phyloP scores from a whole-genome alignment of 2,797 vertebrate genomes.

The Menidia menidia region DNA sequence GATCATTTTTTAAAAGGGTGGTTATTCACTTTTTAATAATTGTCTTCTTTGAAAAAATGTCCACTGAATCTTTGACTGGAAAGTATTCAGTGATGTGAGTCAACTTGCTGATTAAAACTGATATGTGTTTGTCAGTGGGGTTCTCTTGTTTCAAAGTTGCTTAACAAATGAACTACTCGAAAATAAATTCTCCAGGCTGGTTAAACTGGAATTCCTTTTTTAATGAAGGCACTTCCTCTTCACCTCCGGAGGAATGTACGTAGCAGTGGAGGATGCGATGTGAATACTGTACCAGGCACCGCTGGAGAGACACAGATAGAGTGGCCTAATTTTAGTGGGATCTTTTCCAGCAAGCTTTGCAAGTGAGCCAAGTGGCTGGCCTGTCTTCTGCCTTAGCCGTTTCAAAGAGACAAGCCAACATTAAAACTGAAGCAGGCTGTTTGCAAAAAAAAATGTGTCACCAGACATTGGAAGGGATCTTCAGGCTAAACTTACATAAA shows the following conservation, averaged over 20 bases:
- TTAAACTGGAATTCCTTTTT: slow-evolving; percentile 44
- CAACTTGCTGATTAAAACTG: too few species aligned
- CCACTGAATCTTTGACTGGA: neutral
- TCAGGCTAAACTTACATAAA: neutral
- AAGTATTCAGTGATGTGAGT: neutral
- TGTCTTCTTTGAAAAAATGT: neutral
- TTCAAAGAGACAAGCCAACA: slow-evolving; percentile 37
- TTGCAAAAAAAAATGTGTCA: neutral
- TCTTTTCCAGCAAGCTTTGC: slow-evolving; percentile 41
- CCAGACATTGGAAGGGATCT: slow-evolving; percentile 5
- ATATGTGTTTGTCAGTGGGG: too few species aligned
- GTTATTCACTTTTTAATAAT: too few species aligned
- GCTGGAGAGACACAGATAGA: slow-evolving; percentile 50
- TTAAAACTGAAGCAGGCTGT: slow-evolving; percentile 34
- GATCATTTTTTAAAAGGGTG: too few species aligned
- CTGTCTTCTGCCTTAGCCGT: slow-evolving; percentile 32
- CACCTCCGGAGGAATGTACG: slow-evolving; percentile 35
- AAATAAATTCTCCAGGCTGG: neutral
- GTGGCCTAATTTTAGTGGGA: slow-evolving; percentile 64
- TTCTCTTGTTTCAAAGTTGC: too few species aligned
- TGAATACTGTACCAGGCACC: slow-evolving; percentile 39
- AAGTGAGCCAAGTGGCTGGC: slow-evolving; percentile 16
- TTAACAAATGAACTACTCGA: too few species aligned
- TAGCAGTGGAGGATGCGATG: slow-evolving; percentile 34
- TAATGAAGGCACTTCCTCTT: slow-evolving; percentile 39